Conservation (phyloP, 2,797 vertebrate genomes). For the Chelon auratus region DNA sequence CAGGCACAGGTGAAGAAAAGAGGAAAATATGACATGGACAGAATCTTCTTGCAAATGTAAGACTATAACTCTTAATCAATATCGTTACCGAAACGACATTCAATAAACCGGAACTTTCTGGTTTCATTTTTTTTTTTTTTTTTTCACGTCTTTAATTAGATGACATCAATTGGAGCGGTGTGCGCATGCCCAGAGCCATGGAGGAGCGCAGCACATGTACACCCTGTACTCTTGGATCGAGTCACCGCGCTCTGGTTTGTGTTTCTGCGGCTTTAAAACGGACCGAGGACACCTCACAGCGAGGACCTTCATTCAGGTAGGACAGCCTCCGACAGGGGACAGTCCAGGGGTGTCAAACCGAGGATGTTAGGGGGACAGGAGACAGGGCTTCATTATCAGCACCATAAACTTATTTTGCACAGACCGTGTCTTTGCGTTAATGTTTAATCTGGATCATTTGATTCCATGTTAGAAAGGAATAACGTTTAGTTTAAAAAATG, state of each 20-base stretch:
- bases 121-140: too few relatives aligned
- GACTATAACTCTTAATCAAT: background rate
- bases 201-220: constrained; percentile 29
- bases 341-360: too few relatives aligned
- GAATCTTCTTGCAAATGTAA: constrained; percentile 13
- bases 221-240: constrained; percentile 8
- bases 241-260: background rate
- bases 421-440: too few relatives aligned
- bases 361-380: too few relatives aligned
- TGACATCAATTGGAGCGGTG: background rate
- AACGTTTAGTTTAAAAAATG: background rate
- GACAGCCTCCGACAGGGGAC: too few relatives aligned
- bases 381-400: too few relatives aligned
- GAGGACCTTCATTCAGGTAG: too few relatives aligned
- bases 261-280: background rate
- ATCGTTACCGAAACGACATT: background rate
- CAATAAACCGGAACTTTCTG: rapidly evolving
- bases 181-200: constrained; percentile 2
- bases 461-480: too few relatives aligned
- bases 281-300: too few relatives aligned
- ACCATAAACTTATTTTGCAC: too few relatives aligned
- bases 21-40: too few relatives aligned
- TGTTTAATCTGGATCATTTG: too few relatives aligned
- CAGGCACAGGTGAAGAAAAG: background rate
- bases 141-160: background rate